phyloP scores from a whole-genome alignment of 2,888 invertebrate genomes.

The Eupithecia dodoneata region DNA sequence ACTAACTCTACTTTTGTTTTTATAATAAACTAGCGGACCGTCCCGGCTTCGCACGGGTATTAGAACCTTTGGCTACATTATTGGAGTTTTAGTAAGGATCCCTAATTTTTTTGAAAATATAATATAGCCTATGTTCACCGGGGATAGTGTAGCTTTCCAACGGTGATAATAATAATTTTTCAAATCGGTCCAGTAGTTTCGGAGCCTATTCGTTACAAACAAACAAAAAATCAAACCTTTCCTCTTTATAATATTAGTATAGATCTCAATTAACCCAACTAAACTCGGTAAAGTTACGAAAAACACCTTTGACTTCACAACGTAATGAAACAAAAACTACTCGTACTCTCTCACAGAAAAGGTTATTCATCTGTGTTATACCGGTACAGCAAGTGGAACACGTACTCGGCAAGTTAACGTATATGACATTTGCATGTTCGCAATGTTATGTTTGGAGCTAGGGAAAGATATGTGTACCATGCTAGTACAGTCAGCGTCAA shows the following conservation, averaged over 20 bases:
- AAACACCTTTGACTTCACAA: not conserved
- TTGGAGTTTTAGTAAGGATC: no score
- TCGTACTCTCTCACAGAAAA: not conserved
- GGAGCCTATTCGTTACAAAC: no score
- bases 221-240: no score
- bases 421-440: constrained; percentile 1
- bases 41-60: no score
- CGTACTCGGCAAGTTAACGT: constrained; percentile 14
- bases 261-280: not conserved
- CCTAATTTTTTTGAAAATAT: no score
- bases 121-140: no score
- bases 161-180: no score
- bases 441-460: not conserved
- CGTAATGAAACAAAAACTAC: not conserved
- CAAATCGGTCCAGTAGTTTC: no score
- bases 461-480: not conserved
- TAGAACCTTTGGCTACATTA: no score
- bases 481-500: not conserved
- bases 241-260: no score
- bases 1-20: not conserved
- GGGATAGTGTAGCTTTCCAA: no score
- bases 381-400: constrained; percentile 7
- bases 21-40: no score
- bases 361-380: not conserved
- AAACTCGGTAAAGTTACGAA: not conserved